Conservation (phyloP, 2,113 vertebrate genomes). For the Paralichthys olivaceus region DNA sequence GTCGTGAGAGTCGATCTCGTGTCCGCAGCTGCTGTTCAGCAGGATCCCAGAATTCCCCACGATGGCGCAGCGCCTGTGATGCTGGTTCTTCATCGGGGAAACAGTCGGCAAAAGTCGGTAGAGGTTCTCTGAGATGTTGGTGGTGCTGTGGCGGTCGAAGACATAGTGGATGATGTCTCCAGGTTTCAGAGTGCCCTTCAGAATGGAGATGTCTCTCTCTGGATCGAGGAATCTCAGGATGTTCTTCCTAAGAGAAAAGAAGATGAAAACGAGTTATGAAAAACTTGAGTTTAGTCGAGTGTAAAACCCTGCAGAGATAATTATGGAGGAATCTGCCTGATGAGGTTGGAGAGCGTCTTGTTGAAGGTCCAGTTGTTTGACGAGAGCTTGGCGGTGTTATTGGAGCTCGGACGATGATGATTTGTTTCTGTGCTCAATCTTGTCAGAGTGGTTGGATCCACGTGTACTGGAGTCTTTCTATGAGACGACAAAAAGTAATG, state of each 20-base stretch:
- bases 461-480: slow-evolving; percentile 59
- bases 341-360: slow-evolving; percentile 80
- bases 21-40: slow-evolving; percentile 93
- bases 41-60: slow-evolving; percentile 96
- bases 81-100: slow-evolving; percentile 92
- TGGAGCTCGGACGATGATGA: slow-evolving; percentile 12
- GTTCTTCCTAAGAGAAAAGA: slow-evolving; percentile 85
- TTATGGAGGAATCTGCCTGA: slow-evolving; percentile 65
- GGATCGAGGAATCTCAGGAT: slow-evolving; percentile 94
- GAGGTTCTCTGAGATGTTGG: slow-evolving; percentile 94
- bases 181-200: slow-evolving; percentile 92
- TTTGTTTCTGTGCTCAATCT: slow-evolving; percentile 6
- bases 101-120: slow-evolving; percentile 91
- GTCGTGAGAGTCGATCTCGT: slow-evolving; percentile 92
- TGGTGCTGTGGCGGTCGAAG: slow-evolving; percentile 95
- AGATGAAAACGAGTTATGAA: background rate
- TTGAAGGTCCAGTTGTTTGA: slow-evolving; percentile 78
- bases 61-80: slow-evolving; percentile 91
- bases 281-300: background rate
- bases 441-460: slow-evolving; percentile 46
- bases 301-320: background rate
- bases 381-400: slow-evolving; percentile 39
- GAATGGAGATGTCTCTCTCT: slow-evolving; percentile 94
- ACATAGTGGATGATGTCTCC: slow-evolving; percentile 96
- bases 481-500: slow-evolving; percentile 5